Evolutionary conservation across 2,888 invertebrate species (phyloP), one percentile per base, ranked within the genome.

Genomic region (Brassicogethes aeneus): DNA sequence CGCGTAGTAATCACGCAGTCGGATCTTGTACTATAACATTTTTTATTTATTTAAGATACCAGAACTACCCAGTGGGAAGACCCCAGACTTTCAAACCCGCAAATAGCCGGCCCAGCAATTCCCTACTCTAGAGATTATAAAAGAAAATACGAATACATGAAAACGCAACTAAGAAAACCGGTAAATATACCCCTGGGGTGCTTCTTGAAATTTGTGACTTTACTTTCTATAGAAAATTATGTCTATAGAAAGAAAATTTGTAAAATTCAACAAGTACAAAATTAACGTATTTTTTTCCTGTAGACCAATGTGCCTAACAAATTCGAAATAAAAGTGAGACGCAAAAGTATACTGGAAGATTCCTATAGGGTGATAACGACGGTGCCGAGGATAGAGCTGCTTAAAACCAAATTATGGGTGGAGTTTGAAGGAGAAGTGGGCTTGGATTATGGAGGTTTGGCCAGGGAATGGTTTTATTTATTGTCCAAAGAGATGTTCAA

Each of bases 401-500:
- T 99, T 53, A 95, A 95, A 72, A 93, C 96, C 40, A 97, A 97
- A 71, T 72, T 99, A 40, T 99, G 97, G 97, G 87, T 99, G 40
- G 96, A 97, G 71, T 99, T 99, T 70, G 95, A 96, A 66, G 91
- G 93, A 2, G 99, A 99, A 72, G 88, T 92, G 32, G 96, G 96
- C 12, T 68, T 83, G 71, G 97, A 97, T 71, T 97, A 97, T 69
- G 96, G 96, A 41, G 96, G 96, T 12, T 76, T 96, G 39, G 91
- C 95, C 1, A 77, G 97, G 45, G 97, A 99, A 71, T 97, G 96
- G 95, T 99, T 99, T 75, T 99, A 95, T 75, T 77, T 97, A 16
- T 73, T 99, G 8, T 97, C 96, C 1, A 95, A 95, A 69, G 97
- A 99, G 75, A 96, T 99, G 94, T 99, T 99, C 72, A 99, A 99